Evolutionary conservation across 2,797 vertebrate species (phyloP).

Genomic region (Schizothorax lantsangensis): DNA sequence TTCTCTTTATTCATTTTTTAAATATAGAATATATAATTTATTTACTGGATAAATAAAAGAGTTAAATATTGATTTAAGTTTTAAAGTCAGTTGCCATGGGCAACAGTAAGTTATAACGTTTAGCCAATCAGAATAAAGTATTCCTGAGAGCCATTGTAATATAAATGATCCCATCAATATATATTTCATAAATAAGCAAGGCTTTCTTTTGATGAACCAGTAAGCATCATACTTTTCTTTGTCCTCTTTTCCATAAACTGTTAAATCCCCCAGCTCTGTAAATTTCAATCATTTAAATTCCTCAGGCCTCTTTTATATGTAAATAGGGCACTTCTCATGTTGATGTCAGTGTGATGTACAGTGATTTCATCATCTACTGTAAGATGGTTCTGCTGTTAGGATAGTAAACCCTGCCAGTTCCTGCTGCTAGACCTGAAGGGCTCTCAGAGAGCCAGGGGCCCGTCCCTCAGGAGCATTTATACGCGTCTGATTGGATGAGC

Average conservation of each 20-base stretch:
- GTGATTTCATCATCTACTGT: constrained; percentile 39
- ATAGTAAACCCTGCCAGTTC: background rate
- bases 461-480: constrained; percentile 50
- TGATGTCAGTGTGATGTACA: constrained; percentile 14
- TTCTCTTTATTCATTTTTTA: no score
- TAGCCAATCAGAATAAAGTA: background rate
- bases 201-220: background rate
- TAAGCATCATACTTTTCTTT: background rate
- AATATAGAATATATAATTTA: no score
- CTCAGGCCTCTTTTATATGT: constrained; percentile 12
- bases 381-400: background rate
- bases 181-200: background rate
- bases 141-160: background rate
- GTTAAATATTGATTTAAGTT: background rate
- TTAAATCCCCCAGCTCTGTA: background rate
- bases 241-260: constrained; percentile 4
- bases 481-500: constrained; percentile 55
- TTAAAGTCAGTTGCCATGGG: no score
- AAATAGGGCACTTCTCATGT: constrained; percentile 14
- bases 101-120: no score
- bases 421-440: background rate
- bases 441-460: constrained; percentile 22
- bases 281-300: background rate
- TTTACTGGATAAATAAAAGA: background rate
- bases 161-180: background rate